These are phyloP conservation scores for Orchesella cincta DNA, from an alignment of 1,140 invertebrate species.

Conservation along the genomic window DNA sequence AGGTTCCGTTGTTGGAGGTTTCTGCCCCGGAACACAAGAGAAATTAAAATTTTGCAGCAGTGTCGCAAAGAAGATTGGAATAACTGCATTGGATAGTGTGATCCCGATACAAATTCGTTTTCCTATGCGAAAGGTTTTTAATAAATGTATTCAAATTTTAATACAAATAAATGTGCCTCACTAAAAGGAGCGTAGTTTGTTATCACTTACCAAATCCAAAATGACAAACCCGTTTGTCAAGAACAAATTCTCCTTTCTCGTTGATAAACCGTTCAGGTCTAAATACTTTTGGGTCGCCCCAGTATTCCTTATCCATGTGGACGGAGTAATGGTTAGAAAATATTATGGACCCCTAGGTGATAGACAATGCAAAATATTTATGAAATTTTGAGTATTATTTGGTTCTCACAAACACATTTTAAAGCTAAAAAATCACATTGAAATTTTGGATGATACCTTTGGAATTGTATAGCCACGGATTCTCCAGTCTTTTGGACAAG, in stretches of 20 bases:
- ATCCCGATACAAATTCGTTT: conserved; percentile 66
- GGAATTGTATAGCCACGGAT: conserved; percentile 73
- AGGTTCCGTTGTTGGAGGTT: conserved; percentile 33
- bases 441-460: conserved; percentile 59
- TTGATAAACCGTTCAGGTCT: conserved; percentile 22
- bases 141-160: too few species aligned
- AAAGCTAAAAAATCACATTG: too few species aligned
- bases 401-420: too few species aligned
- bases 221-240: conserved; percentile 2
- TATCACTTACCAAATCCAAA: conserved; percentile 23
- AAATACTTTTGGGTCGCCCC: background rate
- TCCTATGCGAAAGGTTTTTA: conserved; percentile 59
- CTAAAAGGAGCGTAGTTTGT: background rate
- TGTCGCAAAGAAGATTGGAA: conserved; percentile 63
- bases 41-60: conserved; percentile 62
- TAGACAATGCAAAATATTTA: too few species aligned
- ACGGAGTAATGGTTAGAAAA: conserved; percentile 28
- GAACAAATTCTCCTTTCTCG: conserved; percentile 16
- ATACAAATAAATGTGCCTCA: too few species aligned
- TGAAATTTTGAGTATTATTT: too few species aligned
- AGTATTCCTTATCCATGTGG: conserved; percentile 7
- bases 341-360: conserved; percentile 55
- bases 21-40: conserved; percentile 52
- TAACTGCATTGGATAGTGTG: conserved; percentile 60
- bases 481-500: conserved; percentile 69